Base-by-base conservation (phyloP, 2,113 vertebrate genomes). In the Natator depressus region DNA sequence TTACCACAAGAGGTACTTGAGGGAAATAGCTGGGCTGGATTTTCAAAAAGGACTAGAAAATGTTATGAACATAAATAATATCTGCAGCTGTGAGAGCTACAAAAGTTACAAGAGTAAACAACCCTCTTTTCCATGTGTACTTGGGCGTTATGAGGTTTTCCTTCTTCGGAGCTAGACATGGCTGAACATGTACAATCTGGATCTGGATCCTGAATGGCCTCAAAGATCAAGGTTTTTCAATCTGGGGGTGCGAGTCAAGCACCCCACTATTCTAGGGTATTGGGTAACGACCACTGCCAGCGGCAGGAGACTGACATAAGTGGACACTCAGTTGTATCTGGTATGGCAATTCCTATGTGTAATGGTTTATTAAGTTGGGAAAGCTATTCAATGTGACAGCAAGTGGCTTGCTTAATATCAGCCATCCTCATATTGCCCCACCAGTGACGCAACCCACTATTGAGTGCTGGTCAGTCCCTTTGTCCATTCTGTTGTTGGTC, bases 51-150 rank as follows among this genome's bases (percentile, higher is more conserved):
- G 24, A 86, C 89, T 62, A 96, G 51, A 93, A 82, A 94, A 92
- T 91, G 87, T 79, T 47, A 94, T 91, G 94, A 96, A 84, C 87
- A 96, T 88, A 89, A 96, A 94, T 78, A 95, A 89, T 89, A 86
- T 53, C 80, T 93, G 84, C 35, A 88, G 46, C 51, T 76, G 42
- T 76, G 47, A 95, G 62, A 90, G 49, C 62, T 80, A 80, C 82
- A 72, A 9, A 78, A 95, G 42, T 86, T 90, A 84, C 80, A 91
- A 84, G 80, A 85, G 84, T 82, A 69, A 94, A 31, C 59, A 84
- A 51, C 31, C 87, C 17, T 83, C 42, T 59, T 75, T 47, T 8
- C 29, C 79, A 69, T 89, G 10, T 81, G 0, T 27, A 69, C 9
- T 90, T 84, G 42, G 54, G 38, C 10, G 14, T 95, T 82, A 84